A percentile compares a stretch with the other conserved stretches of the same genome.
Evolutionary conservation across 2,113 vertebrate species (phyloP).

Genomic region (Anthoscopus minutus): DNA sequence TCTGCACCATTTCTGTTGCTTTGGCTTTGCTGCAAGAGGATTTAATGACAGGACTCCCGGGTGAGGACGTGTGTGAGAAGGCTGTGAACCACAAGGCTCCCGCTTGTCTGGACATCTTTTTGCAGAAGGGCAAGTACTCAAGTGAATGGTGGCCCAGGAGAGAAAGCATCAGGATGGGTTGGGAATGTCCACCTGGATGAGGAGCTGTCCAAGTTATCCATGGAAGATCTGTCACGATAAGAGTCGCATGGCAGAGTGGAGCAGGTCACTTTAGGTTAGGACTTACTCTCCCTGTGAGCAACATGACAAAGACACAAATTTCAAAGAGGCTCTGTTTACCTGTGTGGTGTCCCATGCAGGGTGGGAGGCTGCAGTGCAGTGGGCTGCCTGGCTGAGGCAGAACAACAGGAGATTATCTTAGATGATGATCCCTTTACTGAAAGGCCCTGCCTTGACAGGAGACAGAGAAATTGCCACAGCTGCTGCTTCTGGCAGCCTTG

Average conservation of each 20-base stretch:
- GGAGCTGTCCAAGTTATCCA: neutral
- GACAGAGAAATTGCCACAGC: slow-evolving; percentile 31
- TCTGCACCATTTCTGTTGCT: neutral
- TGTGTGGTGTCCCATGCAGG: rapidly evolving
- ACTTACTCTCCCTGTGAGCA: neutral
- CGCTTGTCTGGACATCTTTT: neutral
- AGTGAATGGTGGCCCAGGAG: neutral
- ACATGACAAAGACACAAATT: neutral
- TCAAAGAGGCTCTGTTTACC: neutral
- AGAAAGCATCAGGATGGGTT: neutral
- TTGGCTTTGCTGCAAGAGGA: neutral
- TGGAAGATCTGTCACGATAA: neutral
- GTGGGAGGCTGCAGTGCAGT: neutral
- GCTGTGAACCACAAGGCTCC: neutral
- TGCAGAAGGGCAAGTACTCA: neutral
- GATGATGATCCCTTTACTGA: neutral
- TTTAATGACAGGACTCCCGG: rapidly evolving
- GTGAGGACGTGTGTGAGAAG: neutral
- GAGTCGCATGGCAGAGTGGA: rapidly evolving
- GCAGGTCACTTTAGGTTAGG: neutral
- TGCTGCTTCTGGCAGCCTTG: slow-evolving; percentile 6
- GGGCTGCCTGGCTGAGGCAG: neutral
- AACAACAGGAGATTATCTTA: neutral
- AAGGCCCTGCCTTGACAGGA: neutral
- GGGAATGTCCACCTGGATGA: neutral